Conservation (phyloP, 1,140 invertebrate genomes). For the Diorhabda elongata region DNA sequence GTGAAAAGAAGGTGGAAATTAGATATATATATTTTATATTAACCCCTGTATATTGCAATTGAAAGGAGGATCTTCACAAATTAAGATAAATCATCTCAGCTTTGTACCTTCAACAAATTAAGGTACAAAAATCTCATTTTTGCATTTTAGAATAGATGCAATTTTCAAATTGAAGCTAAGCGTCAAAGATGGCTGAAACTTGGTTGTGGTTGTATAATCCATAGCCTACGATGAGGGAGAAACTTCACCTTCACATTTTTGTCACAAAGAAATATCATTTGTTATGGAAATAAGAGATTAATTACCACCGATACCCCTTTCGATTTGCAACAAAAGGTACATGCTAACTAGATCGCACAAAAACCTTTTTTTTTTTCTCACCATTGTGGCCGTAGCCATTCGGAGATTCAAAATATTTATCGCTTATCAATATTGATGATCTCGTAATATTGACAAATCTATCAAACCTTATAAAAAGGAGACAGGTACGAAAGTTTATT, state of each 20-base stretch:
- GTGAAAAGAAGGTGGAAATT: too few relatives aligned
- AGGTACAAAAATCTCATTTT: background rate
- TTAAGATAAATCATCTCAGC: too few relatives aligned
- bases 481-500: slow-evolving; percentile 4
- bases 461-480: slow-evolving; percentile 16
- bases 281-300: background rate
- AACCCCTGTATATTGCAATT: too few relatives aligned
- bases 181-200: too few relatives aligned
- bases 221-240: too few relatives aligned
- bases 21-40: too few relatives aligned
- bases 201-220: too few relatives aligned
- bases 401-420: slow-evolving; percentile 38
- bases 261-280: background rate
- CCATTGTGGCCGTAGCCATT: slow-evolving; percentile 21
- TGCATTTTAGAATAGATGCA: background rate
- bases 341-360: slow-evolving; percentile 30
- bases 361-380: slow-evolving; percentile 24
- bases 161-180: too few relatives aligned
- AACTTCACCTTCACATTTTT: background rate
- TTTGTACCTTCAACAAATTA: too few relatives aligned
- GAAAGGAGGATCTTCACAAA: too few relatives aligned
- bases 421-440: slow-evolving; percentile 35
- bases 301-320: slow-evolving; percentile 1
- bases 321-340: slow-evolving; percentile 13
- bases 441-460: slow-evolving; percentile 38